phyloP scores from a whole-genome alignment of 2,113 vertebrate genomes.

The Pachyramphus minor region DNA sequence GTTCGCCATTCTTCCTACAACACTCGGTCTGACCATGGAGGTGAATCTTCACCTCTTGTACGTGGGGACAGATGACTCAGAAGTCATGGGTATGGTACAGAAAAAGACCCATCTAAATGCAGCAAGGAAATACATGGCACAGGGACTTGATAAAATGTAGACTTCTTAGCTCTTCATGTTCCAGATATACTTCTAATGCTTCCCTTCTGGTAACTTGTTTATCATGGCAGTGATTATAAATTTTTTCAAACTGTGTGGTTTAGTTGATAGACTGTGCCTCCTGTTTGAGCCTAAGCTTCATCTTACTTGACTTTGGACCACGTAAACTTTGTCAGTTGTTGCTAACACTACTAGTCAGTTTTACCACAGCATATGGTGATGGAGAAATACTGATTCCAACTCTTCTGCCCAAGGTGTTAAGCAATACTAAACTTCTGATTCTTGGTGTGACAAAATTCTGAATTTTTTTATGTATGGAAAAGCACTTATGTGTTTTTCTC shows the following conservation, averaged over 20 bases:
- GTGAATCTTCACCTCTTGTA: background rate
- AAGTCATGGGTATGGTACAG: background rate
- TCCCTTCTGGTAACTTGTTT: background rate
- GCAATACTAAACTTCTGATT: background rate
- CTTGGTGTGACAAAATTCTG: background rate
- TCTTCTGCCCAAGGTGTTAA: background rate
- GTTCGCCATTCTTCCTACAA: background rate
- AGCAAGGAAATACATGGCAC: background rate
- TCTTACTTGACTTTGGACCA: background rate
- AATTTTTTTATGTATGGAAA: background rate
- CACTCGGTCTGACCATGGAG: background rate
- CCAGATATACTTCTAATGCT: background rate
- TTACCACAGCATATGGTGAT: background rate
- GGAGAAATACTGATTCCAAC: background rate
- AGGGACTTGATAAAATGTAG: background rate
- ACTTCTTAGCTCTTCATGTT: background rate
- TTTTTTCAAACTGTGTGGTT: background rate
- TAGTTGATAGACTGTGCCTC: background rate
- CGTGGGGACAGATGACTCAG: background rate
- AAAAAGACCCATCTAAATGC: background rate
- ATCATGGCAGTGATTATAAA: background rate
- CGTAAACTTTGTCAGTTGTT: background rate
- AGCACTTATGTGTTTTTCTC: background rate
- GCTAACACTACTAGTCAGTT: background rate
- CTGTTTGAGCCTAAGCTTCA: background rate